Evolutionary conservation across 2,888 invertebrate species (phyloP), one percentile per base, ranked within the genome.

Genomic region (Coelopa pilipes): DNA sequence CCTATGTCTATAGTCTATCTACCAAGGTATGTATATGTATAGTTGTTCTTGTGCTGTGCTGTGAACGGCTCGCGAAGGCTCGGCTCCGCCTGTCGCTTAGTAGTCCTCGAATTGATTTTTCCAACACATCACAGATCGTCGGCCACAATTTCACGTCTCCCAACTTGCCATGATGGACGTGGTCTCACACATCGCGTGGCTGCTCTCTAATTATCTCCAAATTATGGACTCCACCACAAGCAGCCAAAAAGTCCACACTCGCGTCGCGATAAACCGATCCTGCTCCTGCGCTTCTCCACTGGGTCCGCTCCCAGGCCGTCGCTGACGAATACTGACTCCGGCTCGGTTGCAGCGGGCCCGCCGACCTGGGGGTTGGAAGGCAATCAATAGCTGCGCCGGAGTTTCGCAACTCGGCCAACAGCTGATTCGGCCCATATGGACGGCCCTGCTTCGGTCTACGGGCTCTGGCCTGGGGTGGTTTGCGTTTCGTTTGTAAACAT

Each of bases 341-440:
- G 46, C 62, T 67, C 17, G 34, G 34, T 34, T 34, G 34, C 34
- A 34, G 7, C 34, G 34, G 34, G 34, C 34, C 19, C 59, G 69
- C 69, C 50, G 47, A n/a, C 57, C 17, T n/a, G 15, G 57, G 19
- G 62, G 15, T 62, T 46, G 24, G 17, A 17, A 65, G 63, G 68
- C 50, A 81, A 81, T 82, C 81, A 59, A 81, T 81, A 78, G 65
- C 71, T 79, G 78, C 80, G 80, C 80, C 74, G 73, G 80, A 81
- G 81, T 79, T 67, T 70, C 70, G 15, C 60, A 55, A 73, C 45
- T 17, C 13, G 17, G 12, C 1, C 15, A 79, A 74, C 81, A 82
- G 79, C 81, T 81, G 82, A 78, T 81, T 74, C 34, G 34, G 34
- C 34, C 34, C 34, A 68, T 53, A 15, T 19, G 62, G 59, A 67